These are phyloP conservation scores for Trachelus tabidus DNA, from an alignment of 2,888 invertebrate species.

Conservation along the genomic window DNA sequence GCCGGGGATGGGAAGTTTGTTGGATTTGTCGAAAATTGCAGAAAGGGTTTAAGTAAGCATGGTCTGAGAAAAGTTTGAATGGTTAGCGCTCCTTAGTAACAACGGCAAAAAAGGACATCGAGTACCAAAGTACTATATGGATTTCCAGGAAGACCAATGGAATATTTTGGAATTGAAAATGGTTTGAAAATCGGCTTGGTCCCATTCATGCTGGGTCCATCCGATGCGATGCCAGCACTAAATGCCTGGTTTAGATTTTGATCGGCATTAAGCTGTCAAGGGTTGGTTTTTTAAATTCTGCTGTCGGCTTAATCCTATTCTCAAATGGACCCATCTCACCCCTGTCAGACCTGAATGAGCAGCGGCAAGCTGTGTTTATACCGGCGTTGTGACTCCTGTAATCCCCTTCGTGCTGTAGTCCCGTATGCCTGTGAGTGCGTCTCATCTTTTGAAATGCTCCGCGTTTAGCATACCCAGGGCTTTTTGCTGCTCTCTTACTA, in stretches of 20 bases:
- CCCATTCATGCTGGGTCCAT: neutral
- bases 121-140: neutral
- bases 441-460: constrained; percentile 33
- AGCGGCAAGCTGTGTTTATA: constrained; percentile 51
- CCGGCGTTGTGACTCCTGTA: constrained; percentile 49
- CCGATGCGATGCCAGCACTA: constrained; percentile 33
- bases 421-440: constrained; percentile 14
- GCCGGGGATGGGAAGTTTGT: neutral
- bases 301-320: constrained; percentile 57
- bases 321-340: constrained; percentile 50
- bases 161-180: constrained; percentile 8
- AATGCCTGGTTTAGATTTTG: constrained; percentile 57
- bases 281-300: constrained; percentile 53
- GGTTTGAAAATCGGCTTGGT: constrained; percentile 22
- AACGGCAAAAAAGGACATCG: neutral
- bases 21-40: neutral
- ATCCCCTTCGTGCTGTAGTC: constrained; percentile 26
- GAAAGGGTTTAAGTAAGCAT: neutral
- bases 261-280: constrained; percentile 63
- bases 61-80: neutral
- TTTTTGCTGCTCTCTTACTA: constrained; percentile 23
- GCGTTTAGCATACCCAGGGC: constrained; percentile 34
- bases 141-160: neutral
- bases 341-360: constrained; percentile 45
- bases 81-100: neutral